Percentiles rank a stretch among this genome's conserved stretches.
These are phyloP conservation scores for Melanogrammus aeglefinus DNA, from an alignment of 2,797 vertebrate species.

Conservation along the genomic window DNA sequence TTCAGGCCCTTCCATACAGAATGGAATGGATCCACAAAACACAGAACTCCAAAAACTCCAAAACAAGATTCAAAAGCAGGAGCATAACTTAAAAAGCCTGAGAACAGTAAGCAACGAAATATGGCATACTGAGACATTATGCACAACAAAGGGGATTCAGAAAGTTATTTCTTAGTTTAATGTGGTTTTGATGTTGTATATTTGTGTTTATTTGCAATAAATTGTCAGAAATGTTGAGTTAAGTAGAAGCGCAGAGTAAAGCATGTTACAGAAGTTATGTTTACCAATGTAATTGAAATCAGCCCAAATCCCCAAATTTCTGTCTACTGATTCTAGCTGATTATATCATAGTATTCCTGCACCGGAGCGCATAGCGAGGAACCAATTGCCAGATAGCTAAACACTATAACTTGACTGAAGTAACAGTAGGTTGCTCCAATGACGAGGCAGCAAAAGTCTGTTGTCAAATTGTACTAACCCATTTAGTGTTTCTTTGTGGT, in stretches of 20 bases:
- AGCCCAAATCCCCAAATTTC: background rate
- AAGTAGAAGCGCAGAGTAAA: background rate
- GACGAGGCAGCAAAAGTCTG: too few relatives aligned
- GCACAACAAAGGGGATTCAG: background rate
- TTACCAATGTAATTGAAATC: background rate
- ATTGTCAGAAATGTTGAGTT: too few relatives aligned
- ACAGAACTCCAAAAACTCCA: conserved; percentile 52
- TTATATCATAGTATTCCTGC: too few relatives aligned
- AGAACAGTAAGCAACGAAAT: conserved; percentile 51
- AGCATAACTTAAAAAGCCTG: conserved; percentile 54
- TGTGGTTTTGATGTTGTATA: too few relatives aligned
- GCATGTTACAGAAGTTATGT: background rate
- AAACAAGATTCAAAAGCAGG: conserved; percentile 62
- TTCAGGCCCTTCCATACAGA: conserved; percentile 52
- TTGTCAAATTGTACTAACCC: too few relatives aligned
- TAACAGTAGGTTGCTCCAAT: too few relatives aligned
- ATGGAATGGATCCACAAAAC: conserved; percentile 51
- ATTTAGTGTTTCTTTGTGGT: too few relatives aligned
- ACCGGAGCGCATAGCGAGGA: too few relatives aligned
- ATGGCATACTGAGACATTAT: background rate
- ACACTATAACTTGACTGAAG: too few relatives aligned
- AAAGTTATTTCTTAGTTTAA: background rate
- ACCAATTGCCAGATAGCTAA: too few relatives aligned
- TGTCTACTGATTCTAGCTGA: background rate
- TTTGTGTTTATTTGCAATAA: background rate